Percentiles rank a stretch among this genome's conserved stretches.
Conservation (phyloP, 92 coral and sea anemone genomes). For the Phenganax subtilis region DNA sequence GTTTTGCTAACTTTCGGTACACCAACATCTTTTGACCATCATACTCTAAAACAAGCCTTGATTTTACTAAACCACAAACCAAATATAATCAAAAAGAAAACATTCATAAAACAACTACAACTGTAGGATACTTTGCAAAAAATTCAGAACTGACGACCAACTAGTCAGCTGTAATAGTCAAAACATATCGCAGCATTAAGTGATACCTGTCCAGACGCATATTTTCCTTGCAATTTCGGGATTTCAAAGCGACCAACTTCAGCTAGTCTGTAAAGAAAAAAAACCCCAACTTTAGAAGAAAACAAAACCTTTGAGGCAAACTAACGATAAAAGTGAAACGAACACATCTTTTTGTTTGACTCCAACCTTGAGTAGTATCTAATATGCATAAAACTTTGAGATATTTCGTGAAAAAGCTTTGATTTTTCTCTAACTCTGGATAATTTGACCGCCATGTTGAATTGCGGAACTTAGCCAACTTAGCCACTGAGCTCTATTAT, state of each 20-base stretch:
- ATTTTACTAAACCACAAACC: too few relatives aligned
- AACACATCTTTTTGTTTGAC: neutral
- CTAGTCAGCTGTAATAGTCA: too few relatives aligned
- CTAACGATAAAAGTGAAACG: neutral
- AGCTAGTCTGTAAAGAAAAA: slow-evolving; percentile 54
- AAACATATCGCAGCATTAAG: neutral
- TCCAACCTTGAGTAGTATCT: slow-evolving; percentile 27
- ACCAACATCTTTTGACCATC: too few relatives aligned
- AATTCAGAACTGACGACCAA: too few relatives aligned
- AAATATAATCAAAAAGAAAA: too few relatives aligned
- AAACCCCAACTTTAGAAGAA: neutral
- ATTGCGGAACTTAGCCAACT: neutral
- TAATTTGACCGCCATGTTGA: slow-evolving; percentile 31
- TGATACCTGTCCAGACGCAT: slow-evolving; percentile 89
- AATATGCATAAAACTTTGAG: neutral
- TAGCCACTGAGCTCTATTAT: too few relatives aligned
- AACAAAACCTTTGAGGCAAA: neutral
- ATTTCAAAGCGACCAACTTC: slow-evolving; percentile 95
- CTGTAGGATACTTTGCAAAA: too few relatives aligned
- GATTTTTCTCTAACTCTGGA: slow-evolving; percentile 25
- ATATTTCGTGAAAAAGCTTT: slow-evolving; percentile 2
- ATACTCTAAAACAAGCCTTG: too few relatives aligned
- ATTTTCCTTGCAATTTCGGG: slow-evolving; percentile 84
- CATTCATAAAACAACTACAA: too few relatives aligned
- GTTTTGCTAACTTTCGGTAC: too few relatives aligned